Conservation (phyloP, 2,888 invertebrate species). For the Drosophila cracens region DNA sequence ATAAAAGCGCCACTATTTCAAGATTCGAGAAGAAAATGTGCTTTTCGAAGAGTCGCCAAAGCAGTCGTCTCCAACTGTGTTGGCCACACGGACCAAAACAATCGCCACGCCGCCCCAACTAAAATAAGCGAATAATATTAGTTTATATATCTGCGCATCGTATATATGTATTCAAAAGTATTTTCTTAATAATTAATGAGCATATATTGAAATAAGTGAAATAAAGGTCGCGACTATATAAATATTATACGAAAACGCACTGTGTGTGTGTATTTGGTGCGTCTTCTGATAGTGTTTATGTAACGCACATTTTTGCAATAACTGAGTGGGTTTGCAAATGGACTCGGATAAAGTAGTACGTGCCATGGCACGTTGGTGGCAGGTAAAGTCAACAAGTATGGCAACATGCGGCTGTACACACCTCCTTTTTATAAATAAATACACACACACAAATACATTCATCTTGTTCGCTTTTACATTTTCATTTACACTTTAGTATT, state of each 20-base stretch:
- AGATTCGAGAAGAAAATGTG: constrained; percentile 60
- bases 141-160: constrained; percentile 19
- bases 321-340: constrained; percentile 60
- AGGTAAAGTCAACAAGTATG: constrained; percentile 78
- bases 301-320: constrained; percentile 51
- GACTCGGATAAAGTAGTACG: constrained; percentile 85
- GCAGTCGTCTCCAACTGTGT: constrained; percentile 63
- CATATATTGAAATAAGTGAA: constrained; percentile 45
- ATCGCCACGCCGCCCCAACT: constrained; percentile 33
- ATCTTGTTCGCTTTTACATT: constrained; percentile 3
- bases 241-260: constrained; percentile 29
- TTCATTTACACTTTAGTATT: neutral
- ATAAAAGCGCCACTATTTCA: constrained; percentile 47
- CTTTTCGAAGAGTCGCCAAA: constrained; percentile 59
- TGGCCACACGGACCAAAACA: constrained; percentile 57
- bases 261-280: constrained; percentile 30
- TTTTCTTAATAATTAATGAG: constrained; percentile 44
- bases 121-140: constrained; percentile 53
- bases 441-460: neutral
- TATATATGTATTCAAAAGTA: constrained; percentile 17
- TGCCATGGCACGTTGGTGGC: constrained; percentile 85
- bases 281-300: constrained; percentile 63
- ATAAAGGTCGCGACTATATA: constrained; percentile 25
- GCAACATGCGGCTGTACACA: constrained; percentile 23
- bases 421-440: constrained; percentile 49